A percentile compares a stretch with the other conserved stretches of the same genome.
phyloP scores from a whole-genome alignment of 2,113 vertebrate genomes.

The Craseonycteris thonglongyai region DNA sequence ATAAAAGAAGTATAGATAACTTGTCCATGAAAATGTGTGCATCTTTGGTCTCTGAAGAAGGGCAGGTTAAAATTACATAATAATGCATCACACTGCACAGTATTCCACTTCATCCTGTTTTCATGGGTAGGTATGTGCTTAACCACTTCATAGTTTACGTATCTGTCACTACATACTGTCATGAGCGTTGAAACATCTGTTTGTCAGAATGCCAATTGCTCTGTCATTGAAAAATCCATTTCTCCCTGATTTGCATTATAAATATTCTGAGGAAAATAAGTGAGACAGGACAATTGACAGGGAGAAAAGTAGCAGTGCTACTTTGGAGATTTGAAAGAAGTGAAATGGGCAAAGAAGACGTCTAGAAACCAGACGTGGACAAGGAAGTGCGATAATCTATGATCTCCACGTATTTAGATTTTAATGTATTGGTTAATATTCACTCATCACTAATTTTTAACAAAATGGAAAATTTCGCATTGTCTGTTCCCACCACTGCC shows the following conservation, averaged over 20 bases:
- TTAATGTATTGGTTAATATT: not conserved
- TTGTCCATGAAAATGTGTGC: not conserved
- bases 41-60: not conserved
- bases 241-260: not conserved
- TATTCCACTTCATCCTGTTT: not conserved
- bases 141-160: not conserved
- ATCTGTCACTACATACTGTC: no score
- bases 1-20: not conserved
- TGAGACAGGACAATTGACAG: not conserved
- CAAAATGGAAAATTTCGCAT: fast-evolving
- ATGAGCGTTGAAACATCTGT: not conserved
- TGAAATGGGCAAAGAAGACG: not conserved
- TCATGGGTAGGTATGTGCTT: not conserved
- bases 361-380: not conserved
- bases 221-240: not conserved
- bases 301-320: not conserved
- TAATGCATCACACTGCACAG: not conserved
- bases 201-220: not conserved
- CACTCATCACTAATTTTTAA: not conserved
- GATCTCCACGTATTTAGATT: no score
- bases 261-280: not conserved
- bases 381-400: not conserved
- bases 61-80: not conserved
- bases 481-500: not conserved
- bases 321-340: not conserved